Evolutionary conservation across 2,113 vertebrate genomes (phyloP).

Genomic region (Cranoglanis bouderius): DNA sequence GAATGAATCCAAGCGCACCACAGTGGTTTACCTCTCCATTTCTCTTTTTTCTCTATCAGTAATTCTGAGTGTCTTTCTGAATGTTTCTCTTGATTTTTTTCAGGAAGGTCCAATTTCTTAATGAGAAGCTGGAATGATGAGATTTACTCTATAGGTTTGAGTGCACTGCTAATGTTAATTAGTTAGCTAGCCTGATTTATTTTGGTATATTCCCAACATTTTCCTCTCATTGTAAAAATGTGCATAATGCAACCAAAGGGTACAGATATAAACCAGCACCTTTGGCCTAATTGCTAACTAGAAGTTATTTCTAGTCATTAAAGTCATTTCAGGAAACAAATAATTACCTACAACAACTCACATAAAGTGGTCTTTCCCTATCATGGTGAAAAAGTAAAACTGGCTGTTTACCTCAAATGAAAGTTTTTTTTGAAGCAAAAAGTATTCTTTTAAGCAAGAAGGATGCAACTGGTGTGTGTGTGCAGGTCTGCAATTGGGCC

Average conservation of each 20-base stretch:
- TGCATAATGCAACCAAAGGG: not conserved
- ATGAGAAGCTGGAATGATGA: not conserved
- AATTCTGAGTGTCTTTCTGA: not conserved
- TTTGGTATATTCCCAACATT: not conserved
- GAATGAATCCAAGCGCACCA: constrained; percentile 7
- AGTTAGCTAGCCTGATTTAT: not conserved
- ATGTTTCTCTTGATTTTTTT: not conserved
- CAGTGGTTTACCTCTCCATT: not conserved
- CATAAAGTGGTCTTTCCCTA: not conserved
- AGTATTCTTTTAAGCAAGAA: not conserved
- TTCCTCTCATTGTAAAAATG: not conserved
- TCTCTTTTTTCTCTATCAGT: not conserved
- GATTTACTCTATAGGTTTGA: not conserved
- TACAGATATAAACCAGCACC: not conserved
- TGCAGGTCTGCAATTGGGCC: not conserved
- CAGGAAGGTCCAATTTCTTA: not conserved
- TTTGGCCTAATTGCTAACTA: not conserved
- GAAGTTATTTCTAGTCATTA: not conserved
- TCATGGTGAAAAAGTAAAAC: not conserved
- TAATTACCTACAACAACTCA: not conserved
- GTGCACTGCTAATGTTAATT: not conserved
- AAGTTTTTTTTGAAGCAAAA: not conserved
- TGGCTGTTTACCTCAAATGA: not conserved
- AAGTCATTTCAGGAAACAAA: not conserved
- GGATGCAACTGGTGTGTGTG: not conserved